Conservation (phyloP, 2,113 vertebrate species). For the Axis porcinus region DNA sequence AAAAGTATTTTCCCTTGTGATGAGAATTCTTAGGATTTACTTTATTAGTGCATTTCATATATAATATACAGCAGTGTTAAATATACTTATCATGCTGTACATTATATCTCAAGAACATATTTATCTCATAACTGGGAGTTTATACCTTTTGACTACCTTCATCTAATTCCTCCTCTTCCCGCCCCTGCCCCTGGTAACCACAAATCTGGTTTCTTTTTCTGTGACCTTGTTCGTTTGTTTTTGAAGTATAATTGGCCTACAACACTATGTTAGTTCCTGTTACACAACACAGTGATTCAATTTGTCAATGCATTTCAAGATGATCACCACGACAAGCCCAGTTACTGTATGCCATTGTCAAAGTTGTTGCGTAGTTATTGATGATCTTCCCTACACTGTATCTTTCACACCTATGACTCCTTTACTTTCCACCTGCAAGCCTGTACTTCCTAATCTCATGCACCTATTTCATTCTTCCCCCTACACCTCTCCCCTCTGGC, state of each 20-base stretch:
- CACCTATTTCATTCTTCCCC: not conserved
- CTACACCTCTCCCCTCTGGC: not conserved
- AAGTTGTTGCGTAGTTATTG: not conserved
- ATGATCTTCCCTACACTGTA: not conserved
- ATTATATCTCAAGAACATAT: not conserved
- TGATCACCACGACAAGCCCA: not conserved
- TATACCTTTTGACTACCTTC: not conserved
- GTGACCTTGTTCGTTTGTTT: not conserved
- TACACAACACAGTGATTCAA: not conserved
- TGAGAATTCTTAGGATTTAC: not conserved
- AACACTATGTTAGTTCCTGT: not conserved
- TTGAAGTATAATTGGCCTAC: not conserved
- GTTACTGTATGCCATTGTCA: not conserved
- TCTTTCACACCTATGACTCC: not conserved
- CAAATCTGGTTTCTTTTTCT: not conserved
- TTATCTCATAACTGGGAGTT: not conserved
- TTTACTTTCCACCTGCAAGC: too few relatives aligned
- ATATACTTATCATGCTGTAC: not conserved
- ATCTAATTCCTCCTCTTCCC: not conserved
- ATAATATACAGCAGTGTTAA: not conserved
- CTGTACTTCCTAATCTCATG: not conserved
- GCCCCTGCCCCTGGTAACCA: not conserved
- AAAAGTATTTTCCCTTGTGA: not conserved
- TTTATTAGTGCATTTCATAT: not conserved
- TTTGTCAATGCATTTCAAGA: not conserved